Evolutionary conservation across 2,113 vertebrate genomes (phyloP).

Genomic region (Mesocricetus auratus): DNA sequence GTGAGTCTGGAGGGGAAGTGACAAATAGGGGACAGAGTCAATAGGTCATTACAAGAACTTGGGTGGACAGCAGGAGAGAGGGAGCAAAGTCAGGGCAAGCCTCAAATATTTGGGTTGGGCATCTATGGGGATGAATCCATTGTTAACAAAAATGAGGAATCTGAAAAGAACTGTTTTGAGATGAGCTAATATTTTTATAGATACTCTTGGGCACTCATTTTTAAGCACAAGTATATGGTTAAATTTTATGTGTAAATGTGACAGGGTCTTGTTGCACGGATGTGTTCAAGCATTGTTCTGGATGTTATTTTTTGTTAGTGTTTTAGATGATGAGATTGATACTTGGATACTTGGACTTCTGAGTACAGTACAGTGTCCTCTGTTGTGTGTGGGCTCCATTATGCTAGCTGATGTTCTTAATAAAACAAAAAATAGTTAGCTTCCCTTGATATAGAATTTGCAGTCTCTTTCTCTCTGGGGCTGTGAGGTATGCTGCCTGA

Average conservation of each 20-base stretch:
- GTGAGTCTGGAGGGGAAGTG: constrained; percentile 35
- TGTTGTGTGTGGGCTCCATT: not conserved
- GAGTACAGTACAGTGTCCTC: not conserved
- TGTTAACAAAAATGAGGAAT: not conserved
- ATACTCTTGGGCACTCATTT: not conserved
- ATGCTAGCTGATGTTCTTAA: not conserved
- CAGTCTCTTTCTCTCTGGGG: not conserved
- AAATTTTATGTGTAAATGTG: not conserved
- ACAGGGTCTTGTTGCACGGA: not conserved
- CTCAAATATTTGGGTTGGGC: not conserved
- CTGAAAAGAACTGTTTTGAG: constrained; percentile 44
- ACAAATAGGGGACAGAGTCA: constrained; percentile 54
- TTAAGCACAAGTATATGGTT: not conserved
- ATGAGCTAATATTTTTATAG: constrained; percentile 39
- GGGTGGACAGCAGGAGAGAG: not conserved
- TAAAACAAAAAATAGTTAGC: not conserved
- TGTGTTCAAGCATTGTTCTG: not conserved
- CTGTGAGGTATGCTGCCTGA: not conserved
- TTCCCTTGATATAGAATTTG: not conserved
- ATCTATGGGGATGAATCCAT: not conserved
- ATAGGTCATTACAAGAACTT: constrained; percentile 44
- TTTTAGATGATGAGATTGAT: constrained; percentile 4
- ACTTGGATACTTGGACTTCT: not conserved
- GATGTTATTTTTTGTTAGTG: not conserved
- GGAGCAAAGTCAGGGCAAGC: not conserved